These are phyloP conservation scores for Lutraria lutraria DNA, from an alignment of 2,888 invertebrate species.

Conservation along the genomic window DNA sequence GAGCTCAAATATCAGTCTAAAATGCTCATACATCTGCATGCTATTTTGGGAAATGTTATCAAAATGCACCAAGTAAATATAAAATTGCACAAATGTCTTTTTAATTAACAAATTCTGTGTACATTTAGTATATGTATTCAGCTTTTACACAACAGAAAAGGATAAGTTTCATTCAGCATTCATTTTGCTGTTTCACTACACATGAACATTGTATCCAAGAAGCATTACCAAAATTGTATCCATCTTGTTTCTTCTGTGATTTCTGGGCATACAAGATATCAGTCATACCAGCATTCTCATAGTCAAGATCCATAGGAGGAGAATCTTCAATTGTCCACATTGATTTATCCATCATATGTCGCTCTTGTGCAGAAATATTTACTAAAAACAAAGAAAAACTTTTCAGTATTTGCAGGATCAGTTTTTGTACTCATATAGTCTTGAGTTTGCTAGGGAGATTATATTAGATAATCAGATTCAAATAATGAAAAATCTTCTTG, in stretches of 20 bases:
- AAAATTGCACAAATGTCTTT: no score
- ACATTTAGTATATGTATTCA: no score
- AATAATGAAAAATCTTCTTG: no score
- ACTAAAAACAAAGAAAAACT: neutral
- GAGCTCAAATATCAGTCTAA: no score
- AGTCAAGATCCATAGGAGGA: slow-evolving; percentile 78
- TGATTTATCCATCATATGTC: slow-evolving; percentile 55
- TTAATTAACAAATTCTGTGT: no score
- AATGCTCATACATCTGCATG: no score
- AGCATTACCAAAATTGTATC: neutral
- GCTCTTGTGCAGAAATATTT: slow-evolving; percentile 33
- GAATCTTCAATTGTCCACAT: slow-evolving; percentile 72
- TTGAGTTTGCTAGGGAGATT: no score
- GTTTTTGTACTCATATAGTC: neutral
- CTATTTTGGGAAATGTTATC: no score
- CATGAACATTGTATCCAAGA: neutral
- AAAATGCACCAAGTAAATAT: no score
- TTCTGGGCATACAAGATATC: slow-evolving; percentile 18
- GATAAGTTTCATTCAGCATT: no score
- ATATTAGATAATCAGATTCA: no score
- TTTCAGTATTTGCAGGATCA: neutral
- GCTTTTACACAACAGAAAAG: no score
- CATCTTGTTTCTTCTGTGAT: neutral
- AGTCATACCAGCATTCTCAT: slow-evolving; percentile 37
- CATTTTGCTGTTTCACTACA: neutral